These are phyloP conservation scores for Megamerina dolium DNA, from an alignment of 2,888 invertebrate species.

Conservation along the genomic window DNA sequence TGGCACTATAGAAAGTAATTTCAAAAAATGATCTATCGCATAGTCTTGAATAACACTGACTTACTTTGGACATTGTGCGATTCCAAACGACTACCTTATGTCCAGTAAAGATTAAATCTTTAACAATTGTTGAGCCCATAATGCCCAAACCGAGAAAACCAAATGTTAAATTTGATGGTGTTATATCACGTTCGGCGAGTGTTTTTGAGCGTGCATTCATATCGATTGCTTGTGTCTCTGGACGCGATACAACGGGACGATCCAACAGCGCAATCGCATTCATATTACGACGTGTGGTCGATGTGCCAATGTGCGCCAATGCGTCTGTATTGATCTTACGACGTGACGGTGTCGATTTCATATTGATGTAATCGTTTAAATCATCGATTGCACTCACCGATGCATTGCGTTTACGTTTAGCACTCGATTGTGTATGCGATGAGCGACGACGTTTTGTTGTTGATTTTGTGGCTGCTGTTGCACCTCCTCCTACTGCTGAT, in stretches of 20 bases:
- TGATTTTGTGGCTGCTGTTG: slow-evolving; percentile 20
- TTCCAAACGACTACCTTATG: slow-evolving; percentile 94
- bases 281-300: slow-evolving; percentile 35
- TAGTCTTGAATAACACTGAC: no score
- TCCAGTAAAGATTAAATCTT: slow-evolving; percentile 88
- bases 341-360: slow-evolving; percentile 30
- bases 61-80: slow-evolving; percentile 74
- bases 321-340: slow-evolving; percentile 36
- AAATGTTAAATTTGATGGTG: slow-evolving; percentile 78
- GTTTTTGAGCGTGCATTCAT: slow-evolving; percentile 71
- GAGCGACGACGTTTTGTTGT: slow-evolving; percentile 35
- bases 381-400: slow-evolving; percentile 50
- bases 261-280: slow-evolving; percentile 45
- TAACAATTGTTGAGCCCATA: slow-evolving; percentile 92
- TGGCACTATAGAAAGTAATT: slow-evolving; percentile 52
- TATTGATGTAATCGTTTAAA: slow-evolving; percentile 27
- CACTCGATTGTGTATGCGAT: slow-evolving; percentile 20
- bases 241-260: slow-evolving; percentile 48
- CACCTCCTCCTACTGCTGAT: slow-evolving; percentile 16
- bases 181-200: slow-evolving; percentile 76
- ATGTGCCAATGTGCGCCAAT: slow-evolving; percentile 27
- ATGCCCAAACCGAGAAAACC: slow-evolving; percentile 94
- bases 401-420: slow-evolving; percentile 52
- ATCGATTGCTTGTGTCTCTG: slow-evolving; percentile 71
- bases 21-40: no score